Conservation (phyloP, 1,140 invertebrate genomes). For the Adoxophyes honmai region DNA sequence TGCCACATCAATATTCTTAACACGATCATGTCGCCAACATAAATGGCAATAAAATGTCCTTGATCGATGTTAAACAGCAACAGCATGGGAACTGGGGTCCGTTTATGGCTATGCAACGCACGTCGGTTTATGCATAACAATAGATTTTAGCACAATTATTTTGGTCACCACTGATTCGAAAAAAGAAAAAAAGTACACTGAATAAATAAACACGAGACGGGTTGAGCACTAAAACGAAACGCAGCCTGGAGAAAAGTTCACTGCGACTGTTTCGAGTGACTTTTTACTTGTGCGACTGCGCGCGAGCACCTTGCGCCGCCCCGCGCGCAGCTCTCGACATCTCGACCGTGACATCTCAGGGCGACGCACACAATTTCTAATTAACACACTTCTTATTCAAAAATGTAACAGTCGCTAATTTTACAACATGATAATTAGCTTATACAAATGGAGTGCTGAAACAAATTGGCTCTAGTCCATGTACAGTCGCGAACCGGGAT, state of each 20-base stretch:
- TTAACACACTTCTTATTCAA: conserved; percentile 29
- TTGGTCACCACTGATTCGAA: background rate
- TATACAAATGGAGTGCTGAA: too few relatives aligned
- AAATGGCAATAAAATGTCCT: conserved; percentile 55
- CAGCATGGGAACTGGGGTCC: background rate
- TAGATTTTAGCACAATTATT: background rate
- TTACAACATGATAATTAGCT: background rate
- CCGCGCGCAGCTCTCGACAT: conserved; percentile 39
- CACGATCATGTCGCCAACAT: conserved; percentile 50
- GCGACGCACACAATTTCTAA: conserved; percentile 36
- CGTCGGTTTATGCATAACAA: background rate
- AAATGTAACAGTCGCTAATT: background rate
- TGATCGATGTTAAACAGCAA: conserved; percentile 24
- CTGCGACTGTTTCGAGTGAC: conserved; percentile 26
- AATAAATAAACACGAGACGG: background rate
- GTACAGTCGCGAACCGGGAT: too few relatives aligned
- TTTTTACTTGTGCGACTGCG: conserved; percentile 32
- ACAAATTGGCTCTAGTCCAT: too few relatives aligned
- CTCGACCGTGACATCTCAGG: conserved; percentile 66
- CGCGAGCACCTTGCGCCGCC: conserved; percentile 20
- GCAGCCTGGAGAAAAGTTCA: background rate
- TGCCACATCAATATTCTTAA: conserved; percentile 52
- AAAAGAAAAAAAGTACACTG: background rate
- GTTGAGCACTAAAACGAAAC: background rate
- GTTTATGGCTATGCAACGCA: background rate